phyloP scores from a whole-genome alignment of 2,888 invertebrate species.

The Megalurothrips usitatus region DNA sequence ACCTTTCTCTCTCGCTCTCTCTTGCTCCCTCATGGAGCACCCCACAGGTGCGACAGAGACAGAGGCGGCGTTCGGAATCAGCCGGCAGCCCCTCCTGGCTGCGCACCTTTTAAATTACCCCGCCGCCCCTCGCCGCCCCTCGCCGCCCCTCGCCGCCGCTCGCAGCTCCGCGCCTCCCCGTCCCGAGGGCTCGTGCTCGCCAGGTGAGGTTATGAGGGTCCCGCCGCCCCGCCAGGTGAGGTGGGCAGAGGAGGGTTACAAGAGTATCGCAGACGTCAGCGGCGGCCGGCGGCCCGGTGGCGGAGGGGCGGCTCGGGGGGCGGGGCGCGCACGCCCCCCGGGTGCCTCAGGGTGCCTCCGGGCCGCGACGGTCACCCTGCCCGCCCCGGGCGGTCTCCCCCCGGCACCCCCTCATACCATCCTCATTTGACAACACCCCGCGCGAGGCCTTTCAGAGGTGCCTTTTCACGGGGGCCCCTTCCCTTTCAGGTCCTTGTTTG shows the following conservation, averaged over 20 bases:
- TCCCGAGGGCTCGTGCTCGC: not conserved
- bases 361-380: no score
- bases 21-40: no score
- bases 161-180: not conserved
- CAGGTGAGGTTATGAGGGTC: no score
- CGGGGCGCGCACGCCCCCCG: not conserved
- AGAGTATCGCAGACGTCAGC: not conserved
- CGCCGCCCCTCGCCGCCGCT: not conserved
- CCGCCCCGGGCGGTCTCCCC: not conserved
- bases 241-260: no score
- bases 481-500: slow-evolving; percentile 15
- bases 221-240: no score
- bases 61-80: no score
- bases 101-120: slow-evolving; percentile 11
- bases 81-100: no score
- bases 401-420: not conserved
- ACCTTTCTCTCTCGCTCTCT: no score
- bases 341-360: no score
- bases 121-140: not conserved
- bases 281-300: not conserved
- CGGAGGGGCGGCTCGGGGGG: not conserved
- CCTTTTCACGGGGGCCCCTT: not conserved
- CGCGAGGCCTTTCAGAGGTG: not conserved
- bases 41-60: no score
- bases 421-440: slow-evolving; percentile 9